Base-by-base conservation (phyloP, 2,888 invertebrate species). In the Brachyptera risi region DNA sequence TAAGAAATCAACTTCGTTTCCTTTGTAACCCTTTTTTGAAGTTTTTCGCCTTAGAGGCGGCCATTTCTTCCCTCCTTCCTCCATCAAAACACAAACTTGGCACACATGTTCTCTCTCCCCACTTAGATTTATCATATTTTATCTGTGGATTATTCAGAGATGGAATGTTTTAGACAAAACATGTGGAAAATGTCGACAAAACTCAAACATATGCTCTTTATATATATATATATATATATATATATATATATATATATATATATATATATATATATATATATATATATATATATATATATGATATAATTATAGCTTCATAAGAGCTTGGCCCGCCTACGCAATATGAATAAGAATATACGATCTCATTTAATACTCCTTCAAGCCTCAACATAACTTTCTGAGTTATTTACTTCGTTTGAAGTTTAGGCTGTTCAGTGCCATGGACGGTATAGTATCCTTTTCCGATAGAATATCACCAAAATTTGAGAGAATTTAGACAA, bases 41-140 rank as follows among this genome's bases (percentile, higher is more conserved):
- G 54, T 37, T 54, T 54, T 37, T 35, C 54, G 35, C 11, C n/a
- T n/a, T n/a, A n/a, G n/a, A n/a, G n/a, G n/a, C n/a, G n/a, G n/a
- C n/a, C n/a, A n/a, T n/a, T n/a, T n/a, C n/a, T 35, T 37, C 35
- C 35, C 54, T 19, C 13, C 54, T 37, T 13, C 13, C n/a, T 1
- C 19, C 23, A 13, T 19, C 4, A 17, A 19, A 21, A 44, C 44
- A 44, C 44, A 44, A 44, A 44, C 44, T 44, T 44, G 44, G 37
- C 54, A 37, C 54, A 54, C 37, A 54, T 54, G 54, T 54, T 37
- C 37, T 21, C n/a, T n/a, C 17, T 35, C 54, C 37, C 54, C 54
- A 54, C 54, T 54, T 13, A 54, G 54, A 54, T 54, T 54, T 54
- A 54, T 54, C 54, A 54, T 54, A 54, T 54, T 54, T 54, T 54